These are phyloP conservation scores for Tretioscincus oriximinensis DNA, from an alignment of 2,113 vertebrate species.

Conservation along the genomic window DNA sequence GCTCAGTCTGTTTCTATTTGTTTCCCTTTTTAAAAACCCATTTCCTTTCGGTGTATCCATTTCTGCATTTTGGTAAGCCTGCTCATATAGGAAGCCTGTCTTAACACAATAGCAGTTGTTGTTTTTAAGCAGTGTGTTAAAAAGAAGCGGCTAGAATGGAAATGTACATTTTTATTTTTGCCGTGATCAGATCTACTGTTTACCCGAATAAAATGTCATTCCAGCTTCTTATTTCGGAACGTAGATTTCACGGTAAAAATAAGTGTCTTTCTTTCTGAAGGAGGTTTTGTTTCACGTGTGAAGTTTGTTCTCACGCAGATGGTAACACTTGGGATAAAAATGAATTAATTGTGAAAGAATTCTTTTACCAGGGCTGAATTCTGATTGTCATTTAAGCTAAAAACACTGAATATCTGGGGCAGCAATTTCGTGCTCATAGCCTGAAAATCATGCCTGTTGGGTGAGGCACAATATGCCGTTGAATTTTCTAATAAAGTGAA, in stretches of 20 bases:
- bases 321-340: not conserved
- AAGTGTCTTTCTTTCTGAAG: not conserved
- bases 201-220: not conserved
- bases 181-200: not conserved
- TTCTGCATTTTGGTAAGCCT: constrained; percentile 5
- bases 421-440: no score
- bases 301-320: not conserved
- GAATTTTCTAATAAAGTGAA: no score
- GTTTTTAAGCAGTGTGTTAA: not conserved
- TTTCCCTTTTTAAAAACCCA: constrained; percentile 1
- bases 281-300: not conserved
- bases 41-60: not conserved
- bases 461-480: no score
- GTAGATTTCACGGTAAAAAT: not conserved
- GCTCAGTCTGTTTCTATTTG: not conserved
- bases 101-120: not conserved
- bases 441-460: no score
- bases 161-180: not conserved
- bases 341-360: no score
- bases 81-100: not conserved
- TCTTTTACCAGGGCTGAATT: no score
- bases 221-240: not conserved
- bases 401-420: no score
- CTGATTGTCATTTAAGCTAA: no score
- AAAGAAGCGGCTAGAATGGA: not conserved